A percentile compares a stretch with the other conserved stretches of the same genome.
Conservation (phyloP, 1,140 invertebrate species). For the Ceratina japonica region DNA sequence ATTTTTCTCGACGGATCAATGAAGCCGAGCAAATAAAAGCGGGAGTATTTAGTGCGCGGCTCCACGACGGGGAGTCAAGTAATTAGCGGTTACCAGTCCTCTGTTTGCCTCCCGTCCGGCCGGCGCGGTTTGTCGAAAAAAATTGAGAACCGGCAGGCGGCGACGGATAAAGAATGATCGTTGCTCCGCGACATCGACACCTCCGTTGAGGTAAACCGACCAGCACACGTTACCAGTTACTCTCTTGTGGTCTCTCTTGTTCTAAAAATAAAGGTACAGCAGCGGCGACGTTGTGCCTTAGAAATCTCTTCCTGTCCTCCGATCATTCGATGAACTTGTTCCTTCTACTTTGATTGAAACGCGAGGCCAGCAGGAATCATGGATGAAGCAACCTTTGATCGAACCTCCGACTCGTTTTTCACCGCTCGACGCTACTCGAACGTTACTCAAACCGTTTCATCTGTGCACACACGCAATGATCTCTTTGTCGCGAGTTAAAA, state of each 20-base stretch:
- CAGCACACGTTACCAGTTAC: neutral
- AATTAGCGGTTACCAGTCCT: conserved; percentile 32
- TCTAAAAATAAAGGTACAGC: conserved; percentile 33
- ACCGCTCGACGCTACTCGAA: no score
- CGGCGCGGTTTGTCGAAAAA: neutral
- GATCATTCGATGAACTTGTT: neutral
- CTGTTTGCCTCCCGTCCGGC: conserved; percentile 10
- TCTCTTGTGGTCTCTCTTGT: neutral
- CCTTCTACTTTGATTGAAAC: neutral
- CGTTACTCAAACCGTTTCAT: neutral
- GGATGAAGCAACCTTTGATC: neutral
- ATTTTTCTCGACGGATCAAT: conserved; percentile 19
- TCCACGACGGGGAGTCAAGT: conserved; percentile 28
- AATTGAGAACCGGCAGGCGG: conserved; percentile 14
- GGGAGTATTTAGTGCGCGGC: neutral
- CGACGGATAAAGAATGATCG: conserved; percentile 33
- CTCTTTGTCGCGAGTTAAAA: conserved; percentile 5
- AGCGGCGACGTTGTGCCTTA: neutral
- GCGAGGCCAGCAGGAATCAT: neutral
- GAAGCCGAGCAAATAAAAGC: conserved; percentile 20
- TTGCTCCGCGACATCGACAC: neutral
- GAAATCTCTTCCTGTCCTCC: neutral
- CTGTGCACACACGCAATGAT: neutral
- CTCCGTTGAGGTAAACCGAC: conserved; percentile 32
- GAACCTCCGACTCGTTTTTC: no score